A percentile compares a stretch with the other conserved stretches of the same genome.
Conservation (phyloP, 2,797 vertebrate species). For the Gymnodraco acuticeps region DNA sequence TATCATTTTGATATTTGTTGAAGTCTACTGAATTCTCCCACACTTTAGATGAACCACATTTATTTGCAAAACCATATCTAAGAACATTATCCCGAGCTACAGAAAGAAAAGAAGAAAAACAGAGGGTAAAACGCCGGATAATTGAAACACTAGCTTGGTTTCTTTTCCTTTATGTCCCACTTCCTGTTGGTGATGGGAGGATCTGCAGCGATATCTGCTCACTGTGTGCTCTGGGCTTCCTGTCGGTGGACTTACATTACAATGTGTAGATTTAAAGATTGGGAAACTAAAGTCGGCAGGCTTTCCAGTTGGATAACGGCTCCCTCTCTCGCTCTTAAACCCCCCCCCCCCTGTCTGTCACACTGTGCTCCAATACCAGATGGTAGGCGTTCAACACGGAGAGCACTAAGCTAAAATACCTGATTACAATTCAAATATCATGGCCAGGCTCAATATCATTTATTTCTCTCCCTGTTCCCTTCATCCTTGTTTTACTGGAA, state of each 20-base stretch:
- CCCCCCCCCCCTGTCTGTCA: conserved; percentile 78
- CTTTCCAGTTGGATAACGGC: conserved; percentile 89
- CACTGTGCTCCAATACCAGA: conserved; percentile 86
- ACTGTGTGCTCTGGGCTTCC: conserved; percentile 93
- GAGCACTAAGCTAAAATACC: conserved; percentile 97
- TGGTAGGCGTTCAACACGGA: conserved; percentile 90
- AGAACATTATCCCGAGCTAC: conserved; percentile 6
- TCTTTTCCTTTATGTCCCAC: conserved; percentile 33
- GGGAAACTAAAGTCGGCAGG: conserved; percentile 90
- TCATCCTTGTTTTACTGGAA: conserved; percentile 94
- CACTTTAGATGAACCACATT: background rate
- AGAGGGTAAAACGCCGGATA: conserved; percentile 23
- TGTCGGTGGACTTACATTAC: conserved; percentile 93
- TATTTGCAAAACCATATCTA: conserved; percentile 12
- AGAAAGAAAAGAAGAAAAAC: conserved; percentile 34
- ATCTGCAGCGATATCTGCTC: conserved; percentile 86
- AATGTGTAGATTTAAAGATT: conserved; percentile 98
- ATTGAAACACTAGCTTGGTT: conserved; percentile 40
- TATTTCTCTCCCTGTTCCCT: conserved; percentile 92
- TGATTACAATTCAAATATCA: conserved; percentile 96
- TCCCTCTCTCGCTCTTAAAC: conserved; percentile 52
- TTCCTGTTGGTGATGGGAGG: conserved; percentile 71
- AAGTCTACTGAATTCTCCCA: background rate
- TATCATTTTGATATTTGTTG: background rate
- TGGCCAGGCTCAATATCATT: conserved; percentile 97